Evolutionary conservation across 2,113 vertebrate genomes (phyloP), one percentile per base, ranked within the genome.

Genomic region (Oreochromis niloticus): DNA sequence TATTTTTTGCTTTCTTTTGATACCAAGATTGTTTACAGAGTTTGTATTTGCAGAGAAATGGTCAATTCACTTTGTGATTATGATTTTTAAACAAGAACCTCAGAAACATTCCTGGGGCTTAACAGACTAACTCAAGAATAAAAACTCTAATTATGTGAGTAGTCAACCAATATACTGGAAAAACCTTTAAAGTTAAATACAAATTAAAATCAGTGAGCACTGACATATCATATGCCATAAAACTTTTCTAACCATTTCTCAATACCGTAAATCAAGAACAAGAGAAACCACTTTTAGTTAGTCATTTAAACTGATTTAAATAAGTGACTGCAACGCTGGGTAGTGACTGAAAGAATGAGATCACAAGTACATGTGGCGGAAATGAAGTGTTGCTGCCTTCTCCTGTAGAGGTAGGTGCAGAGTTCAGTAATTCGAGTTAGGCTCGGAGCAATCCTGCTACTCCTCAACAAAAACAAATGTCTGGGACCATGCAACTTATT

Each of bases 371-470:
- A 27, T 14, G 55, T 57, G 55, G 24, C 0, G 2, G 12, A 57
- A 57, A 57, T 57, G 0, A 14, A 14, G 0, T 57, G 2, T 14
- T 57, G 24, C 24, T 14, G 55, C 55, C 55, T 1, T 57, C 13
- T 57, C 55, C 55, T 57, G 27, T 57, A 57, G 55, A 57, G 55
- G 55, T 57, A 57, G 27, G 55, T 57, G 55, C 12, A 4, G 55
- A 57, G 55, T 57, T 57, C 56, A 57, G 24, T 57, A 30, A 57
- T 57, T 57, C 13, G 0, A 9, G 56, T 57, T 57, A 24, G 56
- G 13, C 55, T 57, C 22, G 1, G 55, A 57, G 55, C 12, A 57
- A 4, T 27, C 55, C 55, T 57, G 55, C 12, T 27, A 56, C 55
- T 4, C 55, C 55, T 14, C 22, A 57, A 14, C 55, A 57, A 57